Base-by-base conservation (phyloP, 2,888 invertebrate genomes). In the Folsomia manolachei region DNA sequence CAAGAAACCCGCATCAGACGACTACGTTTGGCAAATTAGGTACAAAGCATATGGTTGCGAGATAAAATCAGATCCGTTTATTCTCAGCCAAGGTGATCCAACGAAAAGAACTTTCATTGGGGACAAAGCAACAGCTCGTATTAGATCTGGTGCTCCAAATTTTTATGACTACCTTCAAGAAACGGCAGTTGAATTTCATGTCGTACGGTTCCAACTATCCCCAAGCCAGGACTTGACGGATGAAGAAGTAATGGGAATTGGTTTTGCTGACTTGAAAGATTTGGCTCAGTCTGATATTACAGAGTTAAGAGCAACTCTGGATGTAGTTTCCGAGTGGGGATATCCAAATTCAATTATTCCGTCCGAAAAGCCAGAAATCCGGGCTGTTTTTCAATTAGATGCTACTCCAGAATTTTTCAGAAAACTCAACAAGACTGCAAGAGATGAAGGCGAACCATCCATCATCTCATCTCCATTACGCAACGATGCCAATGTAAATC, bases 11-110 rank as follows among this genome's bases (percentile, higher is more conserved):
- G 26, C 39, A 1, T 25, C 11, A 1, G 75, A 74, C 56, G 66
- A 72, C 56, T 67, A 71, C 71, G 76, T 62, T 81, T 79, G 77
- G 76, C 68, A 71, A 66, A 62, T 79, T 2, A 67, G 70, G 25
- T 79, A 77, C 52, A 61, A 68, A 62, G 75, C 75, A 1, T 79
- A 73, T 61, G 76, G 75, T 11, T 71, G 71, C 60, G 76, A 73
- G 11, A 77, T 79, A 11, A 71, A 70, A n/a, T 77, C 77, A 1
- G 79, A 77, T 52, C 76, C 79, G 1, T 79, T 77, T 63, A 19
- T 68, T 11, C 52, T 79, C 0, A 52, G 51, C 1, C 18, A 56
- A 7, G 63, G 69, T 1, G 71, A 71, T 18, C 63, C 26, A 19
- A 71, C 69, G 14, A 25, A 73, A 11, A 69, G 73, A 53, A 76